Evolutionary conservation across 2,888 invertebrate genomes (phyloP), one percentile per base, ranked within the genome.

Genomic region (Phyto melanocephala): DNA sequence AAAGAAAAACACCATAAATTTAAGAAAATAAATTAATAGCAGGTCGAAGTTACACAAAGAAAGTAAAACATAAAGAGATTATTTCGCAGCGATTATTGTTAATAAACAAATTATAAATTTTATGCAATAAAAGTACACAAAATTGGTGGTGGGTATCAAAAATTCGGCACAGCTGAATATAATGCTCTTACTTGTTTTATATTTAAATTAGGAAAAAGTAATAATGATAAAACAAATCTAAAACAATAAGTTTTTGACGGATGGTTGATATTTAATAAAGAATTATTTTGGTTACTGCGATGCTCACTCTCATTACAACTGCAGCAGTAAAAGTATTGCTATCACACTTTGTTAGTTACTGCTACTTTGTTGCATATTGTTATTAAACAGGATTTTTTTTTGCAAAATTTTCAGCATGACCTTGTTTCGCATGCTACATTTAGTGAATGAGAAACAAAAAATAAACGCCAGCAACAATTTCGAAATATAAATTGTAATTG

Each of bases 341-440:
- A 20, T 37, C 28, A 71, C n/a, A 28, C 35, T 35, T 47, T 20
- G 10, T 50, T 78, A 77, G 45, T 45, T 54, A 47, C 40, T 52
- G n/a, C 22, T 10, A 70, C 58, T 58, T 52, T 67, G 58, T 47
- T 75, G 63, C 47, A 80, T 50, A 68, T 75, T 70, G 50, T 45
- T 68, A 75, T 75, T 63, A 70, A 68, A 68, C 28, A 80, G 68
- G 63, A 75, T 75, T 56, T 63, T 80, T n/a, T n/a, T 20, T 68
- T 70, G 56, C 62, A 75, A 45, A 54, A 28, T 37, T 58, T 37
- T 45, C 47, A 7, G 10, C 17, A 56, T 65, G 75, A 80, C 80
- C 75, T 80, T 80, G 70, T 80, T 80, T 65, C 42, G 10, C 22
- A 68, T 63, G 56, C 50, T n/a, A 35, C 45, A 60, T 60, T 52